Conservation (phyloP, 2,113 vertebrate genomes). For the Otus sunia region DNA sequence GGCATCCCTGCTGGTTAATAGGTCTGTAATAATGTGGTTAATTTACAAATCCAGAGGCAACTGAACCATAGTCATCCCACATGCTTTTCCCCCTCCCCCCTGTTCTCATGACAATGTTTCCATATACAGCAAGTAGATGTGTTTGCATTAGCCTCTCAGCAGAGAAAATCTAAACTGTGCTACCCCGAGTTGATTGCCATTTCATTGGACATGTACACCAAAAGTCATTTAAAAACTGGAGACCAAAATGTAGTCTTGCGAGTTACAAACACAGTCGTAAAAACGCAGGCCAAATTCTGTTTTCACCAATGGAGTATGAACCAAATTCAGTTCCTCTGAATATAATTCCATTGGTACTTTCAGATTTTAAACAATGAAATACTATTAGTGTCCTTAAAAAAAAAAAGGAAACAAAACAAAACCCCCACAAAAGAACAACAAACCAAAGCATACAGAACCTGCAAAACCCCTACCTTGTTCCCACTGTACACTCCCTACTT, state of each 20-base stretch:
- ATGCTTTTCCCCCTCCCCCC: slow-evolving; percentile 62
- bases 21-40: slow-evolving; percentile 81
- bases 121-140: slow-evolving; percentile 45
- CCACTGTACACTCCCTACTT: slow-evolving; percentile 45
- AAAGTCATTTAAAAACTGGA: slow-evolving; percentile 40
- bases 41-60: slow-evolving; percentile 88
- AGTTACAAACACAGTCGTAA: slow-evolving; percentile 47
- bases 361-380: slow-evolving; percentile 59
- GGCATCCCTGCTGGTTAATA: slow-evolving; percentile 98
- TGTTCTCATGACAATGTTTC: slow-evolving; percentile 9
- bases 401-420: neutral
- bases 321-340: slow-evolving; percentile 51
- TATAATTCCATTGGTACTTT: slow-evolving; percentile 60
- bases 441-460: slow-evolving; percentile 56
- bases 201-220: slow-evolving; percentile 42
- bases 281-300: slow-evolving; percentile 39
- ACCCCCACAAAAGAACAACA: slow-evolving; percentile 17
- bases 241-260: slow-evolving; percentile 48
- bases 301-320: slow-evolving; percentile 33
- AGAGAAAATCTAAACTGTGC: slow-evolving; percentile 43
- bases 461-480: slow-evolving; percentile 59
- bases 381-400: slow-evolving; percentile 52
- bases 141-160: slow-evolving; percentile 45
- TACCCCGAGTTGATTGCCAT: slow-evolving; percentile 31
- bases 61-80: slow-evolving; percentile 85